Base-by-base conservation (phyloP, 1,140 invertebrate species). In the Brachionus calyciflorus region DNA sequence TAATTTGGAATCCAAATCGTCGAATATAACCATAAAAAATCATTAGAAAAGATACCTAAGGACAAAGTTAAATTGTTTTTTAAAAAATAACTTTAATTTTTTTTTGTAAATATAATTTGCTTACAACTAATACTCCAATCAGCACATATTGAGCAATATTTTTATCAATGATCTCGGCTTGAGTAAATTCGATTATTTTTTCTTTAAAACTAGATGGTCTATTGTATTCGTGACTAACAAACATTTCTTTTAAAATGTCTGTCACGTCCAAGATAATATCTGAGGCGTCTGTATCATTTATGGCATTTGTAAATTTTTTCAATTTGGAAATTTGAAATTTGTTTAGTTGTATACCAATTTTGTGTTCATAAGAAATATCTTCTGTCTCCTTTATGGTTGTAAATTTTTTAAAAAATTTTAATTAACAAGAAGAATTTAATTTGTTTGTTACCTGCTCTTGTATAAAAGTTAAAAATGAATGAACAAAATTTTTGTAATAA, bases 401-500 rank as follows among this genome's bases (percentile, higher is more conserved):
- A 24, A 65, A 65, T 24, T 9, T 24, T 12, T 44, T 65, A 24
- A 44, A n/a, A 30, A 7, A 5, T 10, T 40, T 19, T 7, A 41
- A 19, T 17, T 37, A n/a, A n/a, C n/a, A n/a, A n/a, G n/a, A n/a
- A n/a, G n/a, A n/a, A n/a, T 4, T 10, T 26, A 63, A 40, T 24
- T 41, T 44, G 17, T 3, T 26, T 17, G 0, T 51, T 21, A 73
- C 51, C 48, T 73, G 69, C 12, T 40, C 10, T 19, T 51, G 17
- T 5, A 73, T 21, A 33, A 28, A 55, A 30, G 44, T 51, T n/a
- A 73, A 33, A 33, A 73, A 55, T 10, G 24, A n/a, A 24, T 73
- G 69, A 2, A 73, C 69, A 51, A 73, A 73, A 51, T 37, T 73
- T 55, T 73, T 49, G 46, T 73, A 73, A 33, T 73, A 51, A 30